A percentile compares a stretch with the other conserved stretches of the same genome.
phyloP scores from a whole-genome alignment of 2,888 invertebrate species.

The Drosophila putrida region DNA sequence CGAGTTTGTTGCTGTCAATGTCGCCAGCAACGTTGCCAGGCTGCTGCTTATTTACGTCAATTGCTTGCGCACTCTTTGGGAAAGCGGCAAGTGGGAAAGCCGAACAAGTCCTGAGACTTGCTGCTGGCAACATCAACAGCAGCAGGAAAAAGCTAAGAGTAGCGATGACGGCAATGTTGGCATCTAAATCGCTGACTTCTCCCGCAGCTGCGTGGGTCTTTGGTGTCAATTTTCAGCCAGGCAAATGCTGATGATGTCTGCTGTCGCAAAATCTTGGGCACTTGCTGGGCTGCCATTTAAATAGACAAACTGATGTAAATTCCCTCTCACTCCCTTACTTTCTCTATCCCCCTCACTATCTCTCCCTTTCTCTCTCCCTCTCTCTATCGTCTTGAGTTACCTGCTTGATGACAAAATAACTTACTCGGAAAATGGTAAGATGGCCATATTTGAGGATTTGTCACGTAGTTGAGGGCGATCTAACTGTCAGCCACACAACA shows the following conservation, averaged over 20 bases:
- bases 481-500: constrained; percentile 15
- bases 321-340: background rate
- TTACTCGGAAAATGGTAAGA: constrained; percentile 7
- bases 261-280: constrained; percentile 56
- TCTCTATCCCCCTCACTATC: background rate
- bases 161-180: constrained; percentile 47
- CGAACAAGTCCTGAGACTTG: constrained; percentile 20
- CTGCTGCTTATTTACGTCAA: constrained; percentile 76
- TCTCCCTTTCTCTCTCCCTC: background rate
- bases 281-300: constrained; percentile 46
- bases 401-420: constrained; percentile 38
- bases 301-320: constrained; percentile 20
- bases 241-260: constrained; percentile 40
- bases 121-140: constrained; percentile 8
- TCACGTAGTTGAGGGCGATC: constrained; percentile 23
- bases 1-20: constrained; percentile 2
- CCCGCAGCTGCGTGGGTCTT: constrained; percentile 49
- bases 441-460: constrained; percentile 24
- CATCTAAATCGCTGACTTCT: constrained; percentile 48
- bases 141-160: constrained; percentile 14
- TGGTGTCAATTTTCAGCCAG: constrained; percentile 69
- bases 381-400: constrained; percentile 21
- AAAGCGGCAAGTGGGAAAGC: constrained; percentile 9
- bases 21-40: constrained; percentile 33
- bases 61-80: constrained; percentile 69